Evolutionary conservation across 2,888 invertebrate genomes (phyloP), one percentile per base, ranked within the genome.

Genomic region (Synergus gifuensis): DNA sequence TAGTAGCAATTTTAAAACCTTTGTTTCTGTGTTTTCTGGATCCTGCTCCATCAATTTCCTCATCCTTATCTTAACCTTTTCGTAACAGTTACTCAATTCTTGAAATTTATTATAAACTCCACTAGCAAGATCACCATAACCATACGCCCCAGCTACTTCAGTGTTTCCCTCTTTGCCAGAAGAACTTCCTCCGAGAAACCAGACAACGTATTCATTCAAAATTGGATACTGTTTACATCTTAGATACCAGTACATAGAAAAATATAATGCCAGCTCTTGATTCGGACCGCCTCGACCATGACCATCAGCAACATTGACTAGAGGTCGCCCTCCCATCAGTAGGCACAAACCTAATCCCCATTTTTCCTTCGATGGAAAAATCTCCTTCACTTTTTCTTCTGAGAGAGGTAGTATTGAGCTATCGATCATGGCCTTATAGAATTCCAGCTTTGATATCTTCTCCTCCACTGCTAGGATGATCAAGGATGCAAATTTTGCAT

Each of bases 261-360:
- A 90, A 64, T 87, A 88, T n/a, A 95, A 89, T 1, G 93, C 94
- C 87, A 95, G 92, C 90, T 96, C 95, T 88, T 95, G 95, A 92
- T 95, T 95, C 14, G 95, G 92, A 1, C 95, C 95, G 42, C 95
- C 95, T 77, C 88, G 89, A 1, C 95, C 95, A 7, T 79, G 64
- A 11, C 11, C 7, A 11, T 81, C 82, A 0, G 92, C 93, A 22
- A 95, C 93, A 44, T 89, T 89, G 4, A 95, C 95, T 0, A 94
- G 94, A 0, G 95, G 94, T 89, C 95, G 95, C 5, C 96, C 96
- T 0, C 95, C 95, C 80, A 93, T 91, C 22, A 96, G 86, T 4
- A 95, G 86, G 83, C 94, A 94, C 60, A 94, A 69, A 8, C 89
- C 88, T n/a, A 87, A 78, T 16, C 85, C 86, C 89, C 89, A 90